These are phyloP conservation scores for Nesoenas mayeri DNA, from an alignment of 2,113 vertebrate species.

Conservation along the genomic window DNA sequence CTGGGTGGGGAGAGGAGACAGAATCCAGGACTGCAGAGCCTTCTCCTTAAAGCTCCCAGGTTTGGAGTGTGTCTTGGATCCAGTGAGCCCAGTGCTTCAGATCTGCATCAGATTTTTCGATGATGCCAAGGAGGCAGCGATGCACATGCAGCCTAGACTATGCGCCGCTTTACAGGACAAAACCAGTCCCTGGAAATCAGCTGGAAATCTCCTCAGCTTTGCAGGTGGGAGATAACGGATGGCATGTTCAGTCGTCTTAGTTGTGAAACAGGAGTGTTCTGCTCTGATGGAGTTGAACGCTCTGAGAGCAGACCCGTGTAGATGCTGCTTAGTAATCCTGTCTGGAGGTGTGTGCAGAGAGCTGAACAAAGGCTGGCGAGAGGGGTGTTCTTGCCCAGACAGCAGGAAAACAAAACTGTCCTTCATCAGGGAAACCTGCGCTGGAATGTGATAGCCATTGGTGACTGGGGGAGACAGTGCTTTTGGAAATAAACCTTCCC, in stretches of 20 bases:
- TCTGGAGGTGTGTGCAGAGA: background rate
- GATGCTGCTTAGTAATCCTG: constrained; percentile 3
- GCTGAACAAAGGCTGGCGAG: background rate
- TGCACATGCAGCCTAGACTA: background rate
- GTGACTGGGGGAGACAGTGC: background rate
- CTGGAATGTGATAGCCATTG: background rate
- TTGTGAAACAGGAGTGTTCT: background rate
- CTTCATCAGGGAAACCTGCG: background rate
- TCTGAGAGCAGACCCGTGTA: background rate
- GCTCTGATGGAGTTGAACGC: background rate
- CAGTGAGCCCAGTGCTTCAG: background rate
- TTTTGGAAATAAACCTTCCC: background rate
- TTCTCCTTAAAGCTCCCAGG: background rate
- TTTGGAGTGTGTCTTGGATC: background rate
- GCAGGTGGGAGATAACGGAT: background rate
- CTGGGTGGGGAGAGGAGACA: no score
- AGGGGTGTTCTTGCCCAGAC: background rate
- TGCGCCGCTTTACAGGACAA: background rate
- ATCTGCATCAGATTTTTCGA: background rate
- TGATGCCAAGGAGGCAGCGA: background rate
- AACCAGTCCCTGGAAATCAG: background rate
- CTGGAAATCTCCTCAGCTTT: background rate
- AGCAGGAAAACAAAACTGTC: background rate
- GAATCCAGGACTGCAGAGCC: background rate
- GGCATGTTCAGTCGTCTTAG: background rate